Evolutionary conservation across 2,888 invertebrate species (phyloP), one percentile per base, ranked within the genome.

Genomic region (Caenorhabditis sinica): DNA sequence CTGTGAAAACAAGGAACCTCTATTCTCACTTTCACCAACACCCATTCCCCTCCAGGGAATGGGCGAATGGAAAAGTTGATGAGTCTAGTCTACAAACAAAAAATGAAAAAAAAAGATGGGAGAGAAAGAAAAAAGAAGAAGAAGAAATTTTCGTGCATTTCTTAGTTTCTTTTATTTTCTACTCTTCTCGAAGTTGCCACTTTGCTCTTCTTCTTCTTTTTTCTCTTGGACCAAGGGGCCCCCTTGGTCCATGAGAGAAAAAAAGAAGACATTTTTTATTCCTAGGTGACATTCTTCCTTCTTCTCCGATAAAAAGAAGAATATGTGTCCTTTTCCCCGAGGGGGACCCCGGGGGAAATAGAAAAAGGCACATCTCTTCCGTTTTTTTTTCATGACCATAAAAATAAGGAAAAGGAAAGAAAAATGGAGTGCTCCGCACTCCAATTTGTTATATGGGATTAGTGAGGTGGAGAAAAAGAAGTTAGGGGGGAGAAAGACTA

Each of bases 301-400:
- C 17, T 17, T 45, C 45, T 17, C 17, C 15, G 15, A 45, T 17
- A 40, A 20, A 5, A 17, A 45, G 1, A 49, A 49, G 49, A 49
- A 49, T 49, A 49, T 49, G 49, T 65, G 43, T 65, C 45, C 45
- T 58, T 58, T 58, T 58, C 28, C 17, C 58, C 23, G 58, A 28
- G 58, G 30, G 17, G 25, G 17, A 6, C 49, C 49, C 20, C 49
- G 23, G 58, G n/a, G 30, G 28, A 58, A 30, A 20, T 2, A 58
- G 28, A 58, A 30, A 28, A 30, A 25, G 58, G 17, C 61, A 20
- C 36, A 33, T 61, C 61, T 60, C n/a, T 30, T 61, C 33, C 61
- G 15, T 63, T 61, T 17, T 9, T 33, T 60, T 60, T 28, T 58
- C 25, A 30, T 30, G 58, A 30, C 23, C 17, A 15, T 28, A 28